Percentiles rank a stretch among this genome's conserved stretches.
These are phyloP conservation scores for Matsumyia berberina DNA, from an alignment of 2,888 invertebrate species.

Conservation along the genomic window DNA sequence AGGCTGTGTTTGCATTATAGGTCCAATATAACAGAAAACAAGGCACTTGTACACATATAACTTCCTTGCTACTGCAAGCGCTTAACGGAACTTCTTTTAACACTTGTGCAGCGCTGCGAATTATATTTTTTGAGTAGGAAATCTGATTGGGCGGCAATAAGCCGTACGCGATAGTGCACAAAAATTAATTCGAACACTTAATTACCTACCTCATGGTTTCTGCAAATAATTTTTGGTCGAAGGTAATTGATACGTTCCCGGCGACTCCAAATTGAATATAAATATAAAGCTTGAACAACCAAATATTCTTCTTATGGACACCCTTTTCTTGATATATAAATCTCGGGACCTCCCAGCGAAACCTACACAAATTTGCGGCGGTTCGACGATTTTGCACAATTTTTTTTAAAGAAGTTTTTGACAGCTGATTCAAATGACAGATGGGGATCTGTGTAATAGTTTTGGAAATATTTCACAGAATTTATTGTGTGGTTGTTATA, in stretches of 20 bases:
- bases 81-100: slow-evolving; percentile 39
- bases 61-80: slow-evolving; percentile 18
- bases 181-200: slow-evolving; percentile 28
- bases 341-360: slow-evolving; percentile 44
- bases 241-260: slow-evolving; percentile 20
- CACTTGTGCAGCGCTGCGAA: background rate
- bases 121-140: slow-evolving; percentile 9
- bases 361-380: slow-evolving; percentile 66
- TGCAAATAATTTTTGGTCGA: slow-evolving; percentile 39
- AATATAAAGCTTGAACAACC: slow-evolving; percentile 18
- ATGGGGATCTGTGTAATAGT: slow-evolving; percentile 27
- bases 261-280: slow-evolving; percentile 24
- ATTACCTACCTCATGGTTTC: slow-evolving; percentile 56
- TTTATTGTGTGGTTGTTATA: too few relatives aligned
- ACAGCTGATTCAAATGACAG: slow-evolving; percentile 57
- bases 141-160: slow-evolving; percentile 54
- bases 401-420: slow-evolving; percentile 45
- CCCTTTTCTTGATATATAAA: slow-evolving; percentile 41
- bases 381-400: slow-evolving; percentile 39
- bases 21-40: slow-evolving; percentile 40
- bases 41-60: slow-evolving; percentile 8
- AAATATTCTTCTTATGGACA: slow-evolving; percentile 20
- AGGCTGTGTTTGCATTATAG: slow-evolving; percentile 37
- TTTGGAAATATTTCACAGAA: background rate
- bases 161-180: slow-evolving; percentile 25